phyloP scores from a whole-genome alignment of 2,113 vertebrate species.

The Naja naja region DNA sequence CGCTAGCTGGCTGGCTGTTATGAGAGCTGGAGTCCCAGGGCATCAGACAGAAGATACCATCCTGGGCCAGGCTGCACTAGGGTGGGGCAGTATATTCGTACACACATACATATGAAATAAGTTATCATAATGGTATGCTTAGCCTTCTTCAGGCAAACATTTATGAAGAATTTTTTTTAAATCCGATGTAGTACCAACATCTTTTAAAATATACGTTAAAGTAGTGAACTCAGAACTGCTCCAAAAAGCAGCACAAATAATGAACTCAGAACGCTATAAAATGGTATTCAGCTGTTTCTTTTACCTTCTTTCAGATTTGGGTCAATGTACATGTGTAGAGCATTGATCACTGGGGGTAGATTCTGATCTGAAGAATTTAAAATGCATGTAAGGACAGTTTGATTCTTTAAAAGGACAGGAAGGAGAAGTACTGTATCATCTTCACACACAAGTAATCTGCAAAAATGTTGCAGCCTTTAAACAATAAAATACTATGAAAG shows the following conservation, averaged over 20 bases:
- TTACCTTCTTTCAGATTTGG: neutral
- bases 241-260: neutral
- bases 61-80: neutral
- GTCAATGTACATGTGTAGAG: neutral
- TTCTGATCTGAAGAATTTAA: constrained; percentile 4
- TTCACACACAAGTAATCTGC: constrained; percentile 49
- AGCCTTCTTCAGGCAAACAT: no score
- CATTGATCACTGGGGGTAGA: neutral
- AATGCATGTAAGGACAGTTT: neutral
- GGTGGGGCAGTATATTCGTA: neutral
- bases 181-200: no score
- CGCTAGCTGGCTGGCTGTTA: neutral
- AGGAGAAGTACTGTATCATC: constrained; percentile 65
- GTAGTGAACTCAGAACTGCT: neutral
- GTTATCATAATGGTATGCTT: no score
- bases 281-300: neutral
- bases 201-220: neutral
- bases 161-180: no score
- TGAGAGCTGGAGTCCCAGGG: neutral
- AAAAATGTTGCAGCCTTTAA: constrained; percentile 60
- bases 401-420: constrained; percentile 27
- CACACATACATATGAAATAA: no score
- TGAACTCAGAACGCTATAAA: neutral
- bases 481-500: constrained; percentile 53
- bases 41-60: neutral